phyloP scores from a whole-genome alignment of 1,140 invertebrate genomes.

The Contarinia nasturtii region DNA sequence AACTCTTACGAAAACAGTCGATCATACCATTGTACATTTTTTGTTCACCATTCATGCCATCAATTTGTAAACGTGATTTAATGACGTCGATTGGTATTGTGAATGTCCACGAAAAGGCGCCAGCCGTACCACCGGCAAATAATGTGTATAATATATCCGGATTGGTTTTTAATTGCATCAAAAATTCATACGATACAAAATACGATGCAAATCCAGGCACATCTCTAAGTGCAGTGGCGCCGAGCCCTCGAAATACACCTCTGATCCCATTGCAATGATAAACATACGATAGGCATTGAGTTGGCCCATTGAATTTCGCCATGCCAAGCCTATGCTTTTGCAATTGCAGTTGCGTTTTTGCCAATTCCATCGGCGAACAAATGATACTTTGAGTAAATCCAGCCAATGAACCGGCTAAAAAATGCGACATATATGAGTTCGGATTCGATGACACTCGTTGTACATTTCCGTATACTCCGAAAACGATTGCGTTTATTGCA shows the following conservation, averaged over 20 bases:
- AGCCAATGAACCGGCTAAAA: slow-evolving; percentile 49
- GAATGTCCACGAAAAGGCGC: slow-evolving; percentile 66
- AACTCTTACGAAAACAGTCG: slow-evolving; percentile 52
- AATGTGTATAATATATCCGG: slow-evolving; percentile 36
- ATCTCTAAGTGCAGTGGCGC: slow-evolving; percentile 55
- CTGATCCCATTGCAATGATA: slow-evolving; percentile 37
- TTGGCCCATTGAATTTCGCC: slow-evolving; percentile 28
- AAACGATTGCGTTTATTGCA: slow-evolving; percentile 75
- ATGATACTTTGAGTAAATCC: slow-evolving; percentile 67
- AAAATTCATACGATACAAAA: slow-evolving; percentile 48
- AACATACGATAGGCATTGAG: slow-evolving; percentile 44
- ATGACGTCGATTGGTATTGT: slow-evolving; percentile 78
- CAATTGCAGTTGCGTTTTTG: slow-evolving; percentile 67
- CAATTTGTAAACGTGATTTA: slow-evolving; percentile 72
- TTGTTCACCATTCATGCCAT: slow-evolving; percentile 28
- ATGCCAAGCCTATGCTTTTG: slow-evolving; percentile 15
- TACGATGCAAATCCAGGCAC: slow-evolving; percentile 41
- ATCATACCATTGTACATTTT: slow-evolving; percentile 39
- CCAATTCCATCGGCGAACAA: slow-evolving; percentile 67
- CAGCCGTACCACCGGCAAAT: slow-evolving; percentile 61
- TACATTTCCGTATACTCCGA: slow-evolving; percentile 72
- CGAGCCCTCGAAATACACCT: slow-evolving; percentile 55
- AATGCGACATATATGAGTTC: slow-evolving; percentile 40
- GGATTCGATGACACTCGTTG: slow-evolving; percentile 38
- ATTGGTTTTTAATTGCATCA: slow-evolving; percentile 28